These are phyloP conservation scores for Thalassaphorura encarpata DNA, from an alignment of 1,140 invertebrate genomes.

Conservation along the genomic window DNA sequence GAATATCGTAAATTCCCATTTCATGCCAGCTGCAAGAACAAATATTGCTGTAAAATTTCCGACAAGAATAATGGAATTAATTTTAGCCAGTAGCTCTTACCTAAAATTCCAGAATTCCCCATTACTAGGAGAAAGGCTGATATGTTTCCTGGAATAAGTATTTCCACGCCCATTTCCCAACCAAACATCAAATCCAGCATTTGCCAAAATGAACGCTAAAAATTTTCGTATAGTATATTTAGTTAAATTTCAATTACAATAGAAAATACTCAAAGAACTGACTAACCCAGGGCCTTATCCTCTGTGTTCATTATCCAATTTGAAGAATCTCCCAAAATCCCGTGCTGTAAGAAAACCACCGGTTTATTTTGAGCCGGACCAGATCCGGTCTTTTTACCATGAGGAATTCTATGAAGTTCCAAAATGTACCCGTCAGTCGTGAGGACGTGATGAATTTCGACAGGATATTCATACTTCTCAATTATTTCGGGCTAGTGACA, in stretches of 20 bases:
- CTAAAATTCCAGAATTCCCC: slow-evolving; percentile 35
- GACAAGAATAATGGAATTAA: no score
- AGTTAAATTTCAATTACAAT: not conserved
- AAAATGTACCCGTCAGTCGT: slow-evolving; percentile 38
- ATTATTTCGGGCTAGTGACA: slow-evolving; percentile 13
- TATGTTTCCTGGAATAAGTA: slow-evolving; percentile 34
- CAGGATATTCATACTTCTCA: slow-evolving; percentile 10
- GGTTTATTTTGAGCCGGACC: slow-evolving; percentile 37
- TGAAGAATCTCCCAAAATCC: slow-evolving; percentile 52
- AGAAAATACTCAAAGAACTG: not conserved
- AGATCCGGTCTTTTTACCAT: slow-evolving; percentile 32
- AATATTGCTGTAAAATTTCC: slow-evolving; percentile 8
- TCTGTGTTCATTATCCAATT: slow-evolving; percentile 55
- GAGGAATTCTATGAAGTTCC: slow-evolving; percentile 37
- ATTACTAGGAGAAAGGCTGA: not conserved
- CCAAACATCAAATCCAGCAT: slow-evolving; percentile 41
- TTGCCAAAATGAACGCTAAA: slow-evolving; percentile 33
- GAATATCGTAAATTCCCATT: slow-evolving; percentile 52
- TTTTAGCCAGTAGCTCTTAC: slow-evolving; percentile 9
- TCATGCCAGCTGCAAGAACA: slow-evolving; percentile 9
- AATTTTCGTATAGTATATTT: not conserved
- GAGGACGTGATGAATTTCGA: slow-evolving; percentile 20
- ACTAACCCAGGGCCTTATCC: slow-evolving; percentile 50
- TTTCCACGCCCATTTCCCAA: slow-evolving; percentile 41
- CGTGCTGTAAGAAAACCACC: slow-evolving; percentile 55